Evolutionary conservation across 2,797 vertebrate genomes (phyloP).

Genomic region (Poecile montanus): DNA sequence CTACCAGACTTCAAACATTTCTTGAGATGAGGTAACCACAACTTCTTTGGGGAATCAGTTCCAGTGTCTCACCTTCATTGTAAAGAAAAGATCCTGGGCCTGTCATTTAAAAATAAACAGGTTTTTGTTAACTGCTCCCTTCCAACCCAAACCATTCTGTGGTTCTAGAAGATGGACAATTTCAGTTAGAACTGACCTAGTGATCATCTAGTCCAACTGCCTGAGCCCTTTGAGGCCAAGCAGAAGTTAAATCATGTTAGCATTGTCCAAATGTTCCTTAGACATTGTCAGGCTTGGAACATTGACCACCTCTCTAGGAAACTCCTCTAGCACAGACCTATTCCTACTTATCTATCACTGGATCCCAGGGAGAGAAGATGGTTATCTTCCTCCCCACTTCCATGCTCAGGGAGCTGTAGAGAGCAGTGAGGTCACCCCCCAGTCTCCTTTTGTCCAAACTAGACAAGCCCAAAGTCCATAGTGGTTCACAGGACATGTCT

Average conservation of each 20-base stretch:
- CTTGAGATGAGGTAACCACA: not conserved
- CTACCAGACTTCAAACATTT: not conserved
- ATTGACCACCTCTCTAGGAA: not conserved
- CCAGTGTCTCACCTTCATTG: not conserved
- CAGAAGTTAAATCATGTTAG: not conserved
- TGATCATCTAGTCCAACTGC: not conserved
- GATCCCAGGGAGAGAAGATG: not conserved
- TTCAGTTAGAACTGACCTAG: not conserved
- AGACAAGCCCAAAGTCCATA: not conserved
- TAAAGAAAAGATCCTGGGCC: not conserved
- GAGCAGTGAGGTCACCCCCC: not conserved
- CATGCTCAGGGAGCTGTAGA: not conserved
- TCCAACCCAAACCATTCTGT: not conserved
- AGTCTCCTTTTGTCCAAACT: not conserved
- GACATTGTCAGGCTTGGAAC: not conserved
- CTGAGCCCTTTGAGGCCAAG: not conserved
- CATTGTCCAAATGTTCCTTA: not conserved
- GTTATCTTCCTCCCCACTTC: not conserved
- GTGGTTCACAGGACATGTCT: fast-evolving
- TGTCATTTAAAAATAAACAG: not conserved
- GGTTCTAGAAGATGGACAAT: not conserved
- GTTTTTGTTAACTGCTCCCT: not conserved
- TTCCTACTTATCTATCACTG: not conserved
- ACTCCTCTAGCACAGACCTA: not conserved
- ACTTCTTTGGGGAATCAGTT: not conserved